Percentiles rank a stretch among this genome's conserved stretches.
Conservation (phyloP, 2,113 vertebrate species). For the Polypterus senegalus region DNA sequence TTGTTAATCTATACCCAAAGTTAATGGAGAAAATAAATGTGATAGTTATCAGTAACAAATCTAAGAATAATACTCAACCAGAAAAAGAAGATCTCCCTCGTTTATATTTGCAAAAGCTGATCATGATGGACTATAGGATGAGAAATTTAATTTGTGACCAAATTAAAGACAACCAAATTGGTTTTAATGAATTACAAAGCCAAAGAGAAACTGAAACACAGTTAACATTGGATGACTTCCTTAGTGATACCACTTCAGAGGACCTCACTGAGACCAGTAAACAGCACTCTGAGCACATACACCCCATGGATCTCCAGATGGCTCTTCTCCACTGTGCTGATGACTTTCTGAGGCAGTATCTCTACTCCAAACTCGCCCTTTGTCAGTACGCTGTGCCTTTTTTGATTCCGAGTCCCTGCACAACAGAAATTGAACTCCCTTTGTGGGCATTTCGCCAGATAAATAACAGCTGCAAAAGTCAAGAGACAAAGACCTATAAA, state of each 20-base stretch:
- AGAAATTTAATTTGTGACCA: slow-evolving; percentile 25
- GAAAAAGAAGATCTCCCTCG: slow-evolving; percentile 23
- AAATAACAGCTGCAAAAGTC: slow-evolving; percentile 11
- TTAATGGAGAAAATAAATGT: slow-evolving; percentile 24
- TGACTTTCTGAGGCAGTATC: slow-evolving; percentile 25
- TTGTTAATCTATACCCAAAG: slow-evolving; percentile 27
- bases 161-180: not conserved
- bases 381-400: slow-evolving; percentile 20
- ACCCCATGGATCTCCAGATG: slow-evolving; percentile 38
- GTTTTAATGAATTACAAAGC: not conserved
- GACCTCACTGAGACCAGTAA: too few species aligned
- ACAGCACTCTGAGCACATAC: slow-evolving; percentile 5
- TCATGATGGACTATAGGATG: slow-evolving; percentile 26
- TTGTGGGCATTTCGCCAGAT: slow-evolving; percentile 14
- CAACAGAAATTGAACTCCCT: slow-evolving; percentile 14
- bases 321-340: slow-evolving; percentile 36
- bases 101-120: slow-evolving; percentile 31
- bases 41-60: slow-evolving; percentile 23
- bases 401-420: slow-evolving; percentile 15
- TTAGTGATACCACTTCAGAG: too few species aligned
- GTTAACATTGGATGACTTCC: slow-evolving; percentile 6
- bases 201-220: not conserved
- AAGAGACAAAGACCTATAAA: slow-evolving; percentile 8
- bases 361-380: slow-evolving; percentile 12
- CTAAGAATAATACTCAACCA: slow-evolving; percentile 20